These are phyloP conservation scores for Drosophila trapezifrons DNA, from an alignment of 1,140 invertebrate genomes.

Conservation along the genomic window DNA sequence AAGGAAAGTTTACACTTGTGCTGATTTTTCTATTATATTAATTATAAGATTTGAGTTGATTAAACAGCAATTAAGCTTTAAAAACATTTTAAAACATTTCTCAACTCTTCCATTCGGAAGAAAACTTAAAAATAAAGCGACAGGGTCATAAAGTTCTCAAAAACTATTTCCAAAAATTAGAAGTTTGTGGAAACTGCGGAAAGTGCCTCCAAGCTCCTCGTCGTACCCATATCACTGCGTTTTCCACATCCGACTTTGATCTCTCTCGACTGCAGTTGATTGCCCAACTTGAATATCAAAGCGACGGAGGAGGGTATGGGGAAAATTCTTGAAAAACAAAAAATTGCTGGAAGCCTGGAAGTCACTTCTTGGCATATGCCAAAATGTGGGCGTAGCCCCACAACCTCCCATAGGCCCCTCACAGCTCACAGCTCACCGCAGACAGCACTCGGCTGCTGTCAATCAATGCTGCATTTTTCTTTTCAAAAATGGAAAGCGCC, in stretches of 20 bases:
- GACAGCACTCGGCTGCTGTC: constrained; percentile 60
- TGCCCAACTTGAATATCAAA: constrained; percentile 42
- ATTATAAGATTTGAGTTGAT: no score
- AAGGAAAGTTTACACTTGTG: no score
- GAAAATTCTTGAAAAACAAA: constrained; percentile 24
- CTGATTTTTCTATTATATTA: no score
- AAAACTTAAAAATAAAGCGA: not conserved
- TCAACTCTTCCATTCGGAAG: not conserved
- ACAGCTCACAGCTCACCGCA: constrained; percentile 5
- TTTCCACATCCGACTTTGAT: constrained; percentile 10
- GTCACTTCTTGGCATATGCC: constrained; percentile 26
- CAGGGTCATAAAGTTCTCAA: not conserved
- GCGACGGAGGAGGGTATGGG: not conserved
- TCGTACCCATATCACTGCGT: constrained; percentile 10
- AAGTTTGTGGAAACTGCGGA: not conserved
- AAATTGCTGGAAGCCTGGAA: constrained; percentile 30
- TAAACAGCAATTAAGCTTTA: no score
- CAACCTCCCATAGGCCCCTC: not conserved
- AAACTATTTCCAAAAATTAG: not conserved
- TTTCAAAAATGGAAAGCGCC: constrained; percentile 65
- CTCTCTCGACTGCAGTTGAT: constrained; percentile 2
- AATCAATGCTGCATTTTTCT: constrained; percentile 75
- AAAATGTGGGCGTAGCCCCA: constrained; percentile 38
- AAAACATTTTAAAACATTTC: not conserved
- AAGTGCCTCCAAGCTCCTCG: constrained; percentile 7